Evolutionary conservation across 2,797 vertebrate genomes (phyloP), one percentile per base, ranked within the genome.

Genomic region (Pempheris klunzingeri): DNA sequence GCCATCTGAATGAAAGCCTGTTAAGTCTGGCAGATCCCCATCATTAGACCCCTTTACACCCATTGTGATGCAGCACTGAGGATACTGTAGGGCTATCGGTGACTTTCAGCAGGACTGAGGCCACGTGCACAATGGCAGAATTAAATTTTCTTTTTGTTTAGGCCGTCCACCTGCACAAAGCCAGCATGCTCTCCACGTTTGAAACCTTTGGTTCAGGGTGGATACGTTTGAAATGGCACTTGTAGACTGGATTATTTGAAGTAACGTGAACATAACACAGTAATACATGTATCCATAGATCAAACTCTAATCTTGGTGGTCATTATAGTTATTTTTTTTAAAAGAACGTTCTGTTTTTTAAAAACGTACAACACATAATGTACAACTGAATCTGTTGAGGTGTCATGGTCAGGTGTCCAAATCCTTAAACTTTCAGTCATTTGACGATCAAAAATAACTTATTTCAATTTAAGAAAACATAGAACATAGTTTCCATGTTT

Each of bases 31-130:
- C 81, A 82, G 86, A 90, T 88, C 88, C 82, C 85, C 72, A 65
- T 89, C 87, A 92, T 92, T 91, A 88, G 87, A 86, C 76, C 75
- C 80, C 74, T 92, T 91, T 81, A 82, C 80, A 81, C 2, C 86
- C 69, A 87, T 92, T 93, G 90, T 92, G 53, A 91, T 81, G 78
- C 86, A 73, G 71, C 70, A 17, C 41, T 49, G 62, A 85, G 70
- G 80, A 88, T 87, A 89, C 90, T 87, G 88, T 90, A 87, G 77
- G 58, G 65, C 80, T 44, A 86, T 84, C 76, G n/a, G 77, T 85
- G 81, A 85, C 82, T 85, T 78, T 78, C 62, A 74, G 61, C 46
- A 17, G 70, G 66, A 74, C 62, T 18, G 41, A 62, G 44, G 44
- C 76, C 59, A 6, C 12, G 13, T 60, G 49, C 47, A 69, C 68